Base-by-base conservation (phyloP, 2,113 vertebrate species). In the Rhinolophus ferrumequinum region DNA sequence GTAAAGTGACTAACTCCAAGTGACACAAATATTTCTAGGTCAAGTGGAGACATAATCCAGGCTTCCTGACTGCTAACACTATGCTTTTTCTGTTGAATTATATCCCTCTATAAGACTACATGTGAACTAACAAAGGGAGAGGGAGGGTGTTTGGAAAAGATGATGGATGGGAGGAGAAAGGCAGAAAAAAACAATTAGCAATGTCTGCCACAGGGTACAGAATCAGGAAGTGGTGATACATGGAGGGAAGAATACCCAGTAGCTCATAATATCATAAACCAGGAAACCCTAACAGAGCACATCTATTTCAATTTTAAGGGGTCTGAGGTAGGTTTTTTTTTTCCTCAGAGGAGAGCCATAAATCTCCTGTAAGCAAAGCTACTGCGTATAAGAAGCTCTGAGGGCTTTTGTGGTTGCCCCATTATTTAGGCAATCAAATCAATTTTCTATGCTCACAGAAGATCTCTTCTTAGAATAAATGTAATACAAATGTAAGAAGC, bases 401-500 rank as follows among this genome's bases (percentile, higher is more conserved):
- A 47, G 79, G n/a, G 9, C 15, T 69, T 79, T 52, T 95, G 44
- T 58, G n/a, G 21, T 54, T 90, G 30, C 22, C 50, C 67, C 80
- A 58, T 92, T 73, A 92, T 67, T 95, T 92, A 72, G 50, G 50
- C 41, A 85, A 86, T 96, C 73, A 96, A 88, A 93, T 82, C 76
- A 72, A 60, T 95, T 86, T 94, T 95, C 54, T 35, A 11, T 58
- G 56, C 73, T 92, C 79, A 79, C 19, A 8, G 77, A 95, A 67
- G 83, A 87, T 86, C 35, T 89, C 26, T 26, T 93, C 54, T 35
- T 86, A 89, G 28, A 44, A 87, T 30, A 89, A 95, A 83, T 73
- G 33, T 58, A 69, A 92, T 75, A 41, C 26, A 62, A 79, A 72
- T 79, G 1, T 72, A 30, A 89, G 67, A 79, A 58, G 33, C 28